Percentiles rank a stretch among this genome's conserved stretches.
Conservation (phyloP, 2,797 vertebrate species). For the Nyctalus aviator region DNA sequence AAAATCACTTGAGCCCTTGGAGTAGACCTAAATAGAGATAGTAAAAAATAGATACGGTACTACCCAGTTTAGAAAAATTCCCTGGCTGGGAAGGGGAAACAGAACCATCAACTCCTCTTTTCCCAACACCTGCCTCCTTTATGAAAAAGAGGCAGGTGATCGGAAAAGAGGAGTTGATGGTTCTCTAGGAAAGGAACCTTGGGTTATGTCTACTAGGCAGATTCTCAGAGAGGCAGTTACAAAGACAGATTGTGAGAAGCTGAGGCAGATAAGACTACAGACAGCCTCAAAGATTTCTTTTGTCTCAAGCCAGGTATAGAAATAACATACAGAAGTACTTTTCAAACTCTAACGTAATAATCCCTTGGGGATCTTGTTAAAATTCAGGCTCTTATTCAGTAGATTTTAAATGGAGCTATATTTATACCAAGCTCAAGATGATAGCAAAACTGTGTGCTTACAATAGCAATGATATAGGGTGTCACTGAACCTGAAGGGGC, state of each 20-base stretch:
- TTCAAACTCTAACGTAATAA: neutral
- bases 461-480: neutral
- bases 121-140: too few species aligned
- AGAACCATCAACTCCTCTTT: neutral
- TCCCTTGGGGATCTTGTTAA: neutral
- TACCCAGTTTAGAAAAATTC: neutral
- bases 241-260: neutral
- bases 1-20: neutral
- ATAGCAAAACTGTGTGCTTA: neutral
- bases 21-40: neutral
- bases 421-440: neutral
- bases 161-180: neutral
- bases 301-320: neutral
- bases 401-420: neutral
- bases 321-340: neutral
- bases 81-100: neutral
- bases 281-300: neutral
- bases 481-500: neutral
- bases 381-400: neutral
- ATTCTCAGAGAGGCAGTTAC: neutral
- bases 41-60: neutral
- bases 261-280: neutral
- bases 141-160: neutral
- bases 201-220: neutral
- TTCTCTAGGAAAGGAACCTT: neutral